Conservation (phyloP, 2,113 vertebrate species). For the Atlantisia rogersi region DNA sequence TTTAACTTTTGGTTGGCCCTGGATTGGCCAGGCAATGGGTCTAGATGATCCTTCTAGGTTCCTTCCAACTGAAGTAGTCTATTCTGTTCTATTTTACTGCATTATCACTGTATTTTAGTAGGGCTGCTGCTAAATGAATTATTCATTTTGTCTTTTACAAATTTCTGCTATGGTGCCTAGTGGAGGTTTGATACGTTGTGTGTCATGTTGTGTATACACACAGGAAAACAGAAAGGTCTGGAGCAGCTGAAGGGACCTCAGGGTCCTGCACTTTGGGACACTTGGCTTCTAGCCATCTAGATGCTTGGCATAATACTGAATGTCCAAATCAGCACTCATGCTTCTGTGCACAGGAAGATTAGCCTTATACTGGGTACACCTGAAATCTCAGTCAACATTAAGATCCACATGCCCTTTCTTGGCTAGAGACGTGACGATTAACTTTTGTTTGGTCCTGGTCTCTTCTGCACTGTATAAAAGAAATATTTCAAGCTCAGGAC, state of each 20-base stretch:
- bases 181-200: not conserved
- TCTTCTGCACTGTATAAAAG: not conserved
- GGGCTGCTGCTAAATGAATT: not conserved
- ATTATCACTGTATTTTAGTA: not conserved
- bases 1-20: no score
- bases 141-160: not conserved
- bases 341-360: not conserved
- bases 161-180: not conserved
- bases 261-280: not conserved
- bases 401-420: not conserved
- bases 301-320: not conserved
- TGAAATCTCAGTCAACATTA: not conserved
- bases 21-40: no score
- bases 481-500: not conserved
- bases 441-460: not conserved
- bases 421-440: not conserved
- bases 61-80: no score
- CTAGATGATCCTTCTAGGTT: no score
- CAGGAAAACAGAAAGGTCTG: not conserved
- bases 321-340: not conserved
- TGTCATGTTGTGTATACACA: not conserved
- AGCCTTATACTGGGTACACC: rapidly evolving
- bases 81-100: not conserved
- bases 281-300: not conserved
- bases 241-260: not conserved